Evolutionary conservation across 1,140 invertebrate species (phyloP), one percentile per base, ranked within the genome.

Genomic region (Cataglyphis hispanica): DNA sequence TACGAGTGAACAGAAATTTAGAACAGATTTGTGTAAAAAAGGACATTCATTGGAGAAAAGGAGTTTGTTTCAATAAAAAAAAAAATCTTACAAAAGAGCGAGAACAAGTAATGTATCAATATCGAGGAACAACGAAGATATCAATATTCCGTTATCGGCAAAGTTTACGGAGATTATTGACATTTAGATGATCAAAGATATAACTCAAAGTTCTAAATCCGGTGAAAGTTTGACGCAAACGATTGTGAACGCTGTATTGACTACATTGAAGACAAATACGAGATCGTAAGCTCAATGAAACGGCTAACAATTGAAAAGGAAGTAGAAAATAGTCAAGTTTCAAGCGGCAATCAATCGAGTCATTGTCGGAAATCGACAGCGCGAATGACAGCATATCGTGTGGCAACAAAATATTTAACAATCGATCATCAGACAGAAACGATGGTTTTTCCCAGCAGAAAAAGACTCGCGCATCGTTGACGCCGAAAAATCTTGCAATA

Each of bases 361-460:
- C 8, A 19, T 16, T 40, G 19, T 16, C 50, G 50, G 13, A 72
- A 43, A 5, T 61, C 37, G 27, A 19, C 6, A n/a, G 16, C 22
- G 27, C 27, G 64, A 40, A 40, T 22, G 13, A 1, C 1, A 27
- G 19, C 77, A 16, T 40, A 10, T 60, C 16, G 13, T 16, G 13
- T 60, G 11, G 25, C 78, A 72, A 83, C 78, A 72, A 83, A 83
- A 53, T 83, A 53, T 72, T 40, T 31, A 5, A 43, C 77, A 25
- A 60, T 3, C 31, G 31, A 3, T 31, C n/a, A n/a, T 19, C n/a
- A 25, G 4, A 43, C 19, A n/a, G 8, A 61, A 60, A 72, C 2
- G 66, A 60, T 13, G 19, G 0, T 11, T 13, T 8, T 72, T 58
- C 19, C 3, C 13, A n/a, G 13, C 25, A 25, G 25, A 72, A 81